Evolutionary conservation across 2,888 invertebrate species (phyloP), one percentile per base, ranked within the genome.

Genomic region (Idaea aversata): DNA sequence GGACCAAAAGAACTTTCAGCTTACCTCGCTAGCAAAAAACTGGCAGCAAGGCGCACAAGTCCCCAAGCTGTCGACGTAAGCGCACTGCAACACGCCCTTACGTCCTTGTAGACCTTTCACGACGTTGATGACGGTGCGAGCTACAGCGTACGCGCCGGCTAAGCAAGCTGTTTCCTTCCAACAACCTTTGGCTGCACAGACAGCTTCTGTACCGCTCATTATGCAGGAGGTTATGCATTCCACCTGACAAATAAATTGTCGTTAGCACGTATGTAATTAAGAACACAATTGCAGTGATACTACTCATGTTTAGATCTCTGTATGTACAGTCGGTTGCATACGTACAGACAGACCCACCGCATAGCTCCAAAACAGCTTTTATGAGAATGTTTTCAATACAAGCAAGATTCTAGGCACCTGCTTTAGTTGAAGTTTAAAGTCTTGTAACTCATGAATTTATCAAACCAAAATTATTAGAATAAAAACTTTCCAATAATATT

Each of bases 211-310:
- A 2, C 90, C 88, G 61, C 79, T 84, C 91, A 91, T 91, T 71
- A 92, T 92, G 67, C 89, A 86, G 0, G 91, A 90, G 1, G 90
- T 90, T 25, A 90, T 83, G 67, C 91, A 90, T 78, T 92, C 91
- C 15, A 90, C 74, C 91, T 91, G 76, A 15, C 67, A 61, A 61
- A 38, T 59, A 36, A 3, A 25, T 25, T 25, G 25, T 47, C 57
- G 47, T 36, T 16, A 7, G 47, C 5, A 16, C 3, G 25, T 25
- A 25, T 25, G n/a, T n/a, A n/a, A n/a, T 25, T 2, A 25, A 25
- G 25, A 25, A 25, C 25, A 25, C 25, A 25, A 3, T 25, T 25
- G 25, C 25, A 25, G 25, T 25, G 25, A 25, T 25, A 25, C 25
- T 25, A 25, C 25, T 25, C 25, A 25, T 25, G 1, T 25, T 25